Evolutionary conservation across 2,113 vertebrate species (phyloP).

Genomic region (Piaya cayana): DNA sequence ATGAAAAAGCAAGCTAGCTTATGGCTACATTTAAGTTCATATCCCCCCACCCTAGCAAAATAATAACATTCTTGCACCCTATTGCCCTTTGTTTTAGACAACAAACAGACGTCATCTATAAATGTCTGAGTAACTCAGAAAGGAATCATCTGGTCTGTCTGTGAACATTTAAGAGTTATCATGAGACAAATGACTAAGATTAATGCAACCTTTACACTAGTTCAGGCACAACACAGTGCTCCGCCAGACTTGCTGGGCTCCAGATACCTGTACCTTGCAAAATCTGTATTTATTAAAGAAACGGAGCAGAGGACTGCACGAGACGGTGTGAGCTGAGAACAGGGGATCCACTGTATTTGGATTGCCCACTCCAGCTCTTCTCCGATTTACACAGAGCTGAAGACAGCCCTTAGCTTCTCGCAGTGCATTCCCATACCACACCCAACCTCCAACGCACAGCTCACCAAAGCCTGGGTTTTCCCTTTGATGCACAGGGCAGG

Average conservation of each 20-base stretch:
- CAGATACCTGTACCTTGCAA: not conserved
- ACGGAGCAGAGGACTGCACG: not conserved
- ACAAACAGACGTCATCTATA: not conserved
- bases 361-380: not conserved
- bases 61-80: not conserved
- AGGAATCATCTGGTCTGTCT: not conserved
- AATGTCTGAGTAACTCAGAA: not conserved
- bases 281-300: not conserved
- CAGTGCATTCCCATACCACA: not conserved
- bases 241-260: not conserved
- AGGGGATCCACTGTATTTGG: not conserved
- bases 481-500: not conserved
- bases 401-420: not conserved
- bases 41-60: not conserved
- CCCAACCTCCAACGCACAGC: accelerated
- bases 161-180: not conserved
- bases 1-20: not conserved
- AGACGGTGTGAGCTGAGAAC: not conserved
- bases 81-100: not conserved
- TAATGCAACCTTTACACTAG: not conserved
- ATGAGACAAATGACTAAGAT: not conserved
- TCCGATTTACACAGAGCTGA: not conserved
- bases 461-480: not conserved
- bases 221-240: not conserved
- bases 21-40: not conserved